These are phyloP conservation scores for Lasius fuliginosus DNA, from an alignment of 2,888 invertebrate species.

Conservation along the genomic window DNA sequence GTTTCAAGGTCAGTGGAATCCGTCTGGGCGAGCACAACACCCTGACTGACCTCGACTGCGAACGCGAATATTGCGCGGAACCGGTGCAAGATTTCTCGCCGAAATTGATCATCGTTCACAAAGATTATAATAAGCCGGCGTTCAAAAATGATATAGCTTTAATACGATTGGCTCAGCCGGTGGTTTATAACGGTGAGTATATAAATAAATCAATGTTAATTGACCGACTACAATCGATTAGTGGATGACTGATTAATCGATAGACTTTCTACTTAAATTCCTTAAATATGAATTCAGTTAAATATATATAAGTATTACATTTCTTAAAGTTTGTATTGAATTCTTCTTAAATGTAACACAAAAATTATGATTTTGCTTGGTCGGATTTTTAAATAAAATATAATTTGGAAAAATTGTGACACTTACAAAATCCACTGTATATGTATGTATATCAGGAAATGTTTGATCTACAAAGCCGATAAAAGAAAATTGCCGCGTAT, in stretches of 20 bases:
- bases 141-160: constrained; percentile 77
- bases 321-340: background rate
- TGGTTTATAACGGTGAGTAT: constrained; percentile 80
- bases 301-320: background rate
- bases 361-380: background rate
- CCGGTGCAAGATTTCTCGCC: constrained; percentile 75
- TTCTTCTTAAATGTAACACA: background rate
- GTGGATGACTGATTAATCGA: background rate
- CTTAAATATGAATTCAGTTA: background rate
- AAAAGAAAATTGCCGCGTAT: background rate
- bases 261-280: background rate
- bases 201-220: background rate
- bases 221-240: background rate
- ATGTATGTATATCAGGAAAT: background rate
- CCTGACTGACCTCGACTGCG: constrained; percentile 74
- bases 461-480: background rate
- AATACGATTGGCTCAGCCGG: constrained; percentile 79
- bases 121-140: constrained; percentile 64
- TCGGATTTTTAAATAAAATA: background rate
- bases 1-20: constrained; percentile 71
- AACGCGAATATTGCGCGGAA: constrained; percentile 72
- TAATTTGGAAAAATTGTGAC: background rate
- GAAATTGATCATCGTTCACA: constrained; percentile 67
- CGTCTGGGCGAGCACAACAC: constrained; percentile 79
- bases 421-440: background rate